These are phyloP conservation scores for Tragelaphus strepsiceros DNA, from an alignment of 2,113 vertebrate genomes.

Conservation along the genomic window DNA sequence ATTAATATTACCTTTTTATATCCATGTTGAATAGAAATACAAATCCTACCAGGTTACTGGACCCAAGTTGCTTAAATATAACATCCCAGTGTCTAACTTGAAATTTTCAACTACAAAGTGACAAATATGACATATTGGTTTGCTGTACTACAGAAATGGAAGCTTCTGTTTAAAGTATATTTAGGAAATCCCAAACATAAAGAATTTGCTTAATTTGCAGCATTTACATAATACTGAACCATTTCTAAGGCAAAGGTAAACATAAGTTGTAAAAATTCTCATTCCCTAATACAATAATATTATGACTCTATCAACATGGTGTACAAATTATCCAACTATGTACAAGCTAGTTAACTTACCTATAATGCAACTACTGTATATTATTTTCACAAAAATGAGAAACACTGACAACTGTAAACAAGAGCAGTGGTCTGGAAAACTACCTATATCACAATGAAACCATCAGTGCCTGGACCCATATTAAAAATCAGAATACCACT, in stretches of 20 bases:
- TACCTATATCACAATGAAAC: neutral
- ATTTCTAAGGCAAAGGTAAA: neutral
- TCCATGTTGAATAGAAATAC: neutral
- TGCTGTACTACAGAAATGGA: neutral
- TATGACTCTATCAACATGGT: neutral
- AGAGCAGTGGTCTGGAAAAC: neutral
- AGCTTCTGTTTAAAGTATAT: neutral
- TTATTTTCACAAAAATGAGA: neutral
- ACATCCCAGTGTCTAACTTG: neutral
- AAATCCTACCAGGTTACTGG: neutral
- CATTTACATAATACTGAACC: neutral
- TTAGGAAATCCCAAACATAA: neutral
- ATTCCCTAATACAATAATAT: neutral
- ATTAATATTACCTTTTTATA: neutral
- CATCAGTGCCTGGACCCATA: neutral
- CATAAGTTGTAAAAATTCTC: neutral
- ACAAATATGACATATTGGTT: neutral
- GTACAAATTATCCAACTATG: neutral
- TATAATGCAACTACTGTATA: neutral
- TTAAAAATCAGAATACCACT: neutral
- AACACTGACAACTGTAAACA: neutral
- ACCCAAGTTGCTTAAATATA: neutral
- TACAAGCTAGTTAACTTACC: neutral
- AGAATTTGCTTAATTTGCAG: neutral
- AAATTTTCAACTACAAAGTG: neutral